A percentile compares a stretch with the other conserved stretches of the same genome.
phyloP scores from a whole-genome alignment of 2,888 invertebrate species.

The Acrobasis suavella region DNA sequence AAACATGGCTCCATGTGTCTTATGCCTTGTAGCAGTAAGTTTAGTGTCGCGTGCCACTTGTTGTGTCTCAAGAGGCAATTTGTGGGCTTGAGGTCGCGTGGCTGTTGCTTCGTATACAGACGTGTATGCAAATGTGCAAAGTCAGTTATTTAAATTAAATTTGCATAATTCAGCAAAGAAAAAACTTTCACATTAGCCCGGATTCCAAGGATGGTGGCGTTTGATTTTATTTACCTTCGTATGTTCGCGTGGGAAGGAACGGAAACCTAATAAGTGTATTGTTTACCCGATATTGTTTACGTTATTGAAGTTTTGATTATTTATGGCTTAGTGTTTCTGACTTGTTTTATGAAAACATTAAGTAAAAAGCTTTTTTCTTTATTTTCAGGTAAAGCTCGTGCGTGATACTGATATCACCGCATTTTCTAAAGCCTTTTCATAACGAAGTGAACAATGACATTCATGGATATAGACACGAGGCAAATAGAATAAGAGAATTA shows the following conservation, averaged over 20 bases:
- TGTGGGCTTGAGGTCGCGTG: conserved; percentile 23
- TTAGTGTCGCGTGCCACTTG: conserved; percentile 7
- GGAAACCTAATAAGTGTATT: neutral
- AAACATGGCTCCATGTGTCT: neutral
- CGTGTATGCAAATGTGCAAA: conserved; percentile 41
- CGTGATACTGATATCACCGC: neutral
- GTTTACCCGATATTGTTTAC: conserved; percentile 1
- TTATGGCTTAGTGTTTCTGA: neutral
- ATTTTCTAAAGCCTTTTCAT: neutral
- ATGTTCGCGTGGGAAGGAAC: conserved; percentile 1
- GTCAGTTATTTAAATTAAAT: conserved; percentile 64
- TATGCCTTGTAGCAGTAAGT: neutral
- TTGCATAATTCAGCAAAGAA: conserved; percentile 62
- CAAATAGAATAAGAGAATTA: too few species aligned
- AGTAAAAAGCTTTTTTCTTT: neutral
- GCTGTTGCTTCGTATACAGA: conserved; percentile 21
- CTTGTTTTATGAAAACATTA: neutral
- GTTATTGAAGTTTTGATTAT: conserved; percentile 7
- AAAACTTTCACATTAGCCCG: conserved; percentile 55
- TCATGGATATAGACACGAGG: too few species aligned
- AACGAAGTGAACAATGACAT: neutral
- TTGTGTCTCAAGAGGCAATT: conserved; percentile 19
- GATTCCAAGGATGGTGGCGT: conserved; percentile 40
- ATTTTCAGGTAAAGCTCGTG: neutral
- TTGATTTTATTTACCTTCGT: conserved; percentile 28